Conservation (phyloP, 2,797 vertebrate species). For the Kryptopterus vitreolus region DNA sequence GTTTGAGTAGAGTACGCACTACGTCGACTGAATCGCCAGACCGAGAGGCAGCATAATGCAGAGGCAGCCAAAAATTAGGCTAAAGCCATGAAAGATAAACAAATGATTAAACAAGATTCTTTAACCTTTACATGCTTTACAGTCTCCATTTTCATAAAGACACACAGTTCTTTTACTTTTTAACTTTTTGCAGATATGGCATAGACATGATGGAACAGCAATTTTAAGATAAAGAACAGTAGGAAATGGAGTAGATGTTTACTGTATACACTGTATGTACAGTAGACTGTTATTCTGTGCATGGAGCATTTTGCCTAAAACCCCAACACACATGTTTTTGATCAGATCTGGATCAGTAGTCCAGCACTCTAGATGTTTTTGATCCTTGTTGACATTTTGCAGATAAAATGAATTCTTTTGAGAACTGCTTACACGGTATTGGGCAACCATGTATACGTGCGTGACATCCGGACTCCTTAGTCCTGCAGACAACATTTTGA, state of each 20-base stretch:
- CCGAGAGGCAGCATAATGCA: constrained; percentile 65
- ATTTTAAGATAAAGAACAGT: neutral
- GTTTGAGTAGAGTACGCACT: constrained; percentile 62
- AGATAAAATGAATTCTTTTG: neutral
- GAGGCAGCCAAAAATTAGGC: constrained; percentile 62
- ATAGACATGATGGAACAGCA: neutral
- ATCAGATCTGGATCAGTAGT: neutral
- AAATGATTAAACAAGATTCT: neutral
- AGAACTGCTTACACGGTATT: neutral
- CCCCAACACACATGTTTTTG: neutral
- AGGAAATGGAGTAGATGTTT: too few relatives aligned
- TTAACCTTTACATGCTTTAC: neutral
- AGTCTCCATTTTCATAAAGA: neutral
- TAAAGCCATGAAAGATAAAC: constrained; percentile 36
- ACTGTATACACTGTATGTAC: too few relatives aligned
- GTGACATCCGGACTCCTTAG: neutral
- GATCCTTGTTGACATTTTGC: neutral
- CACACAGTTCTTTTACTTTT: neutral
- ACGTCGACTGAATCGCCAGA: constrained; percentile 51
- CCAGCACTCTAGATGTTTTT: neutral
- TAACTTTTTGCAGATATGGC: too few relatives aligned
- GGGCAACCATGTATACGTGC: neutral
- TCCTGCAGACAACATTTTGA: neutral
- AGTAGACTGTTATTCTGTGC: neutral
- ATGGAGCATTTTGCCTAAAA: neutral